These are phyloP conservation scores for Zelleria hepariella DNA, from an alignment of 2,888 invertebrate genomes.

Conservation along the genomic window DNA sequence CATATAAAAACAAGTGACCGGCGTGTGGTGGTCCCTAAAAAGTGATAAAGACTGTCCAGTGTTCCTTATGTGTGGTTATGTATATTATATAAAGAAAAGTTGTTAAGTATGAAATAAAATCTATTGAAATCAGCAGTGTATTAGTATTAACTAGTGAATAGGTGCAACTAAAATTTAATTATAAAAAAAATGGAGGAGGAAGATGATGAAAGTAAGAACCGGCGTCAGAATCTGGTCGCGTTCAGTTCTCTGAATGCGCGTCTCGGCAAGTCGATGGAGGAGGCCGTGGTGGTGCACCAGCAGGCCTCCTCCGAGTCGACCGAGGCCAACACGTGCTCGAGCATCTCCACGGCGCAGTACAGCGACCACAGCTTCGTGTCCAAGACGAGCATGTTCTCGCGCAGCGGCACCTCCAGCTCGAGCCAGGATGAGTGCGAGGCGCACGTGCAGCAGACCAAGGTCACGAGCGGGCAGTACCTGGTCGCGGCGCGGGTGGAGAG, in stretches of 20 bases:
- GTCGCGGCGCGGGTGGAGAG: slow-evolving; percentile 71
- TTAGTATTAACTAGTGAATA: slow-evolving; percentile 51
- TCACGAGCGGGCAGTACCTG: slow-evolving; percentile 67
- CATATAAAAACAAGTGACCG: slow-evolving; percentile 29
- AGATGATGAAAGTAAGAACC: slow-evolving; percentile 51
- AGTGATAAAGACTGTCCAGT: slow-evolving; percentile 71
- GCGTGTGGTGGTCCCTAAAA: slow-evolving; percentile 54
- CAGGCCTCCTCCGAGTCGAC: slow-evolving; percentile 72
- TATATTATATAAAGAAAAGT: slow-evolving; percentile 38
- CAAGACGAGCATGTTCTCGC: slow-evolving; percentile 64
- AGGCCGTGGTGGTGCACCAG: slow-evolving; percentile 27
- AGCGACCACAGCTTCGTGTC: slow-evolving; percentile 67
- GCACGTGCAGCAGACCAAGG: slow-evolving; percentile 60
- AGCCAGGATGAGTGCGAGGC: slow-evolving; percentile 79
- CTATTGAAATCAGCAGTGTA: slow-evolving; percentile 48
- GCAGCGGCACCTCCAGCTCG: slow-evolving; percentile 76
- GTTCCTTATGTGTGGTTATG: slow-evolving; percentile 59
- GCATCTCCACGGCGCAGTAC: slow-evolving; percentile 58
- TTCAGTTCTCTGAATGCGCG: slow-evolving; percentile 49
- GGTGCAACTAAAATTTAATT: slow-evolving; percentile 15
- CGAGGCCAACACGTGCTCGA: slow-evolving; percentile 64
- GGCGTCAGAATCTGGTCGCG: slow-evolving; percentile 47
- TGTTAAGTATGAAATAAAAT: slow-evolving; percentile 50
- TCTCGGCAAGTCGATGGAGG: slow-evolving; percentile 29
- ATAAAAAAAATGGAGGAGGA: slow-evolving; percentile 50